Base-by-base conservation (phyloP, 2,888 invertebrate species). In the Drosophila tripunctata region DNA sequence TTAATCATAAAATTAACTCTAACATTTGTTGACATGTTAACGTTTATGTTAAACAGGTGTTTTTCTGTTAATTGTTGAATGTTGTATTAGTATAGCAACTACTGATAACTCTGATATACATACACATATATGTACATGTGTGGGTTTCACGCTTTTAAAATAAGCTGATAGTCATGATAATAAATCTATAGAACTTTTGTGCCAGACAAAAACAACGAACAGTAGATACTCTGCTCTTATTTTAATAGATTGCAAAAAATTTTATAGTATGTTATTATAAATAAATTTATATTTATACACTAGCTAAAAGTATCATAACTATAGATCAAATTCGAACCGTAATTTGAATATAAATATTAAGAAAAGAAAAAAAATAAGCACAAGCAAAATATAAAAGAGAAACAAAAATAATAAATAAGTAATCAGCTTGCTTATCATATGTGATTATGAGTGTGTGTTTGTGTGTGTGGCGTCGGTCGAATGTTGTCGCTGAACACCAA, bases 401-500 rank as follows among this genome's bases (percentile, higher is more conserved):
- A 31, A 24, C 43, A 47, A 14, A 52, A 65, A 56, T 4, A 36
- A 54, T 47, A 22, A 48, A 56, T 47, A 41, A 69, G 47, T 72
- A 72, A 64, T 72, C 63, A 40, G 48, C 35, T 12, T 17, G 58
- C 74, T 75, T 75, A 75, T 75, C 75, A 68, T 15, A 14, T 14
- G 38, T 52, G 76, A 62, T 76, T 80, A 65, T 64, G 48, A 44
- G 15, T 27, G 19, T 12, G 27, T 48, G 48, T 48, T 15, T n/a
- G 44, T 44, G 44, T 22, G 33, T 7, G 48, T 35, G 33, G 35
- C 54, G 27, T 35, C 57, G 50, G 41, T 78, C 64, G 68, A 35
- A 75, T 75, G 75, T 75, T 75, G 67, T 40, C 60, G 10, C 67
- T 60, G 75, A 56, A 55, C 35, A 50, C 35, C 27, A 72, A 47